These are phyloP conservation scores for Trichopria drosophilae DNA, from an alignment of 2,888 invertebrate genomes.

Conservation along the genomic window DNA sequence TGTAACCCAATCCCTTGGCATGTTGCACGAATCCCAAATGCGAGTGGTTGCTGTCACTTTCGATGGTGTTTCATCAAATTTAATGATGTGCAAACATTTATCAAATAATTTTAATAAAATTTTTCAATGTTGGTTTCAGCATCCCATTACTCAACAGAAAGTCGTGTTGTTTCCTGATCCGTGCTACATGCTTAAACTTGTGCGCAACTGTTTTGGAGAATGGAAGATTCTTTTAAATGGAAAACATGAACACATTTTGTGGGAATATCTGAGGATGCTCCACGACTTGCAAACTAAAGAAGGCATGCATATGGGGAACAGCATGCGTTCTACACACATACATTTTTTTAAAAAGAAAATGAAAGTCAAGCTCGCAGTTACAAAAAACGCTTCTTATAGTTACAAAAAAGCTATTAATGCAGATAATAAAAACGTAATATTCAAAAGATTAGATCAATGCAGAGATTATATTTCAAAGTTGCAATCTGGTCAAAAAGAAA, in stretches of 20 bases:
- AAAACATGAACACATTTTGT: slow-evolving; percentile 22
- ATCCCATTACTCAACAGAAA: slow-evolving; percentile 26
- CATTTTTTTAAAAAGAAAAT: slow-evolving; percentile 34
- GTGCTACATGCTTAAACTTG: slow-evolving; percentile 42
- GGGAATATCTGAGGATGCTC: slow-evolving; percentile 26
- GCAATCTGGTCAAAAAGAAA: not conserved
- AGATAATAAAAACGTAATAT: too few species aligned
- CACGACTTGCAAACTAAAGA: slow-evolving; percentile 32
- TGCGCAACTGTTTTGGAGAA: slow-evolving; percentile 40
- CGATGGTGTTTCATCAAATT: slow-evolving; percentile 13
- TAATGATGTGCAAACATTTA: slow-evolving; percentile 13
- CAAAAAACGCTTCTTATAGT: too few species aligned
- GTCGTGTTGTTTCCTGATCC: slow-evolving; percentile 21
- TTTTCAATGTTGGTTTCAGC: slow-evolving; percentile 19
- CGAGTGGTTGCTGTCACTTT: slow-evolving; percentile 18
- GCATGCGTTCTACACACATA: slow-evolving; percentile 29
- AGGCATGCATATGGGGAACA: slow-evolving; percentile 34
- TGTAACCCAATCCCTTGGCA: not conserved
- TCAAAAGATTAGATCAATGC: too few species aligned
- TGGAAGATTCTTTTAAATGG: slow-evolving; percentile 24
- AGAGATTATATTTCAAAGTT: not conserved
- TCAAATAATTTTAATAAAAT: not conserved
- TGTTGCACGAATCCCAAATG: slow-evolving; percentile 19
- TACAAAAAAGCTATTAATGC: too few species aligned
- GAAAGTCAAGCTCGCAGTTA: slow-evolving; percentile 33